Evolutionary conservation across 2,888 invertebrate genomes (phyloP).

Genomic region (Trypoxylon attenuatum): DNA sequence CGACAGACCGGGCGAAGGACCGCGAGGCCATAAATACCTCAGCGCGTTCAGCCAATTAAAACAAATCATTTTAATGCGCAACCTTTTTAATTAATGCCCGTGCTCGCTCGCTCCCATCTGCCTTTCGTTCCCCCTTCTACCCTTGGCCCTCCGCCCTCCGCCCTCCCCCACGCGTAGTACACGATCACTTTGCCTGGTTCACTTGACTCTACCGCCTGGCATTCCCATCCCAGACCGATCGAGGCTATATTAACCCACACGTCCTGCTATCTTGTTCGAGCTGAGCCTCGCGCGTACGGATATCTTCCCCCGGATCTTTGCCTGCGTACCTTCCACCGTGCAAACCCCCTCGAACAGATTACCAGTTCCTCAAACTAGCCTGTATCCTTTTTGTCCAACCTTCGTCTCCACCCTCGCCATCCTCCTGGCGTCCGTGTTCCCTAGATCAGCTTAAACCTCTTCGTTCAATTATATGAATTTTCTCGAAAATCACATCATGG

Average conservation of each 20-base stretch:
- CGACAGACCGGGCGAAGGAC: constrained; percentile 66
- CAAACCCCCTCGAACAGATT: not conserved
- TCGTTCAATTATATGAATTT: constrained; percentile 67
- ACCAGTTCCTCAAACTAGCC: not conserved
- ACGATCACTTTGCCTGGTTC: constrained; percentile 43
- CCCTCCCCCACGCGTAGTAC: constrained; percentile 53
- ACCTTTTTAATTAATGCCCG: constrained; percentile 75
- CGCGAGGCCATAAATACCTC: constrained; percentile 74
- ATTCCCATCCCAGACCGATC: constrained; percentile 57
- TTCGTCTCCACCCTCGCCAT: constrained; percentile 7
- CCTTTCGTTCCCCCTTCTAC: too few relatives aligned
- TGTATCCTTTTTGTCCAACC: not conserved
- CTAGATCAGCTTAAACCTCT: too few relatives aligned
- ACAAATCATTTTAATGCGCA: constrained; percentile 75
- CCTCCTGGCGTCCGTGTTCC: too few relatives aligned
- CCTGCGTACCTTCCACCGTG: constrained; percentile 9
- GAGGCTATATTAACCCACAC: constrained; percentile 55
- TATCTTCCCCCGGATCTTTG: constrained; percentile 11
- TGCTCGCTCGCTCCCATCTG: constrained; percentile 68
- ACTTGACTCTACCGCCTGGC: constrained; percentile 28
- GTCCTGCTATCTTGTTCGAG: constrained; percentile 44
- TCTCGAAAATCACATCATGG: too few relatives aligned
- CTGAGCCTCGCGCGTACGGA: constrained; percentile 20
- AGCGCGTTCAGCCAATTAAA: constrained; percentile 74
- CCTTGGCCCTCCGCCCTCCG: not conserved